These are phyloP conservation scores for Numenius phaeopus DNA, from an alignment of 2,797 vertebrate species.

Conservation along the genomic window DNA sequence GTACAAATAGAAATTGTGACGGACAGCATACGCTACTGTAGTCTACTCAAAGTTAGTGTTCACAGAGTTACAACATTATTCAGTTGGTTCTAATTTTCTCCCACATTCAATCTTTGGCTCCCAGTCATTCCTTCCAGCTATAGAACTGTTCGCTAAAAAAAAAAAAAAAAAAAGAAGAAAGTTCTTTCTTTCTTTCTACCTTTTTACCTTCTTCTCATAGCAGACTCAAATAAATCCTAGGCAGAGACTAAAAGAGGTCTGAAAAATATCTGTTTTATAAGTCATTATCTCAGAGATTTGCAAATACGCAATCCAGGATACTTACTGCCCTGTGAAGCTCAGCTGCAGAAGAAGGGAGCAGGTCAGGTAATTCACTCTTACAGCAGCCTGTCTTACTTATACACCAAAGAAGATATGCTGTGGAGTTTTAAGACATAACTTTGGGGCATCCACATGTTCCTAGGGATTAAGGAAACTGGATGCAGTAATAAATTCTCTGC, in stretches of 20 bases:
- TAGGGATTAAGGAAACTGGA: slow-evolving; percentile 7
- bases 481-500: slow-evolving; percentile 5
- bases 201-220: not conserved
- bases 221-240: not conserved
- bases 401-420: not conserved
- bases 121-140: not conserved
- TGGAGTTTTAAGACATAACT: not conserved
- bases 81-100: not conserved
- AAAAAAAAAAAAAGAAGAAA: not conserved
- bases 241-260: not conserved
- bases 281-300: not conserved
- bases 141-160: not conserved
- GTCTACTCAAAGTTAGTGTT: not conserved
- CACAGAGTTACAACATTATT: not conserved
- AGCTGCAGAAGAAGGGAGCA: not conserved
- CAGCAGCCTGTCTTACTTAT: not conserved
- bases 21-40: not conserved
- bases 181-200: too few species aligned
- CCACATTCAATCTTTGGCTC: not conserved
- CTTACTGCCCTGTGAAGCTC: not conserved
- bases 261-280: not conserved
- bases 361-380: not conserved
- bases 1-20: not conserved
- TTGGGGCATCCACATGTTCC: not conserved
- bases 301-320: not conserved